Percentiles rank a stretch among this genome's conserved stretches.
Evolutionary conservation across 2,888 invertebrate genomes (phyloP).

Genomic region (Liopterus haemorrhoidalis): DNA sequence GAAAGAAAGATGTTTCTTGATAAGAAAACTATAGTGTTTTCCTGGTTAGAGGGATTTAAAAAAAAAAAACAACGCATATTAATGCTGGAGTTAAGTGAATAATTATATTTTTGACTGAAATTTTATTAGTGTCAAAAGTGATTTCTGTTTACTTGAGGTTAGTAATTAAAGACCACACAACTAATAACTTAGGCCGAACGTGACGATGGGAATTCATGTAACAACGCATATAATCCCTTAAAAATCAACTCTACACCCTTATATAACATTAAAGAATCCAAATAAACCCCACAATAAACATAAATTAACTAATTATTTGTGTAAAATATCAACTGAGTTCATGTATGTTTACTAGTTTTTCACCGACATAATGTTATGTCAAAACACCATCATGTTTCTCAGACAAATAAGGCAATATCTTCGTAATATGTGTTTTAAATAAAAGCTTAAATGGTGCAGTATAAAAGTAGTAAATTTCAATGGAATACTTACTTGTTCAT

Average conservation of each 20-base stretch:
- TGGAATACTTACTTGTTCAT: slow-evolving; percentile 64
- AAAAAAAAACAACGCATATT: slow-evolving; percentile 5
- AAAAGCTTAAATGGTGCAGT: slow-evolving; percentile 9
- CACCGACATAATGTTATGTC: slow-evolving; percentile 21
- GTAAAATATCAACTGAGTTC: slow-evolving; percentile 19
- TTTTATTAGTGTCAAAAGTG: no score
- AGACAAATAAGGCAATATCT: slow-evolving; percentile 11
- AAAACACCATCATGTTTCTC: slow-evolving; percentile 22
- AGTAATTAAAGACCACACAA: no score
- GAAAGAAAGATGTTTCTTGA: not conserved
- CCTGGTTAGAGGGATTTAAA: not conserved
- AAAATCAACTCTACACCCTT: slow-evolving; percentile 5
- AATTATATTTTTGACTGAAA: no score
- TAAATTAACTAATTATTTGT: slow-evolving; percentile 10
- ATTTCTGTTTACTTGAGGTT: no score
- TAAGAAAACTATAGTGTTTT: not conserved
- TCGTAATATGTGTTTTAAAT: slow-evolving; percentile 10
- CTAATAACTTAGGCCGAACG: no score
- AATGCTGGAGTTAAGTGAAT: no score
- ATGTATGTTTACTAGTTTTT: slow-evolving; percentile 24
- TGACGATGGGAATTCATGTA: no score
- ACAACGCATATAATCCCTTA: slow-evolving; percentile 9
- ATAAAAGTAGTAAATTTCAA: slow-evolving; percentile 13
- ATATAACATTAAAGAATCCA: slow-evolving; percentile 6
- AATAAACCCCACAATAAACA: slow-evolving; percentile 2